These are phyloP conservation scores for Dasysyrphus tricinctus DNA, from an alignment of 2,888 invertebrate species.

Conservation along the genomic window DNA sequence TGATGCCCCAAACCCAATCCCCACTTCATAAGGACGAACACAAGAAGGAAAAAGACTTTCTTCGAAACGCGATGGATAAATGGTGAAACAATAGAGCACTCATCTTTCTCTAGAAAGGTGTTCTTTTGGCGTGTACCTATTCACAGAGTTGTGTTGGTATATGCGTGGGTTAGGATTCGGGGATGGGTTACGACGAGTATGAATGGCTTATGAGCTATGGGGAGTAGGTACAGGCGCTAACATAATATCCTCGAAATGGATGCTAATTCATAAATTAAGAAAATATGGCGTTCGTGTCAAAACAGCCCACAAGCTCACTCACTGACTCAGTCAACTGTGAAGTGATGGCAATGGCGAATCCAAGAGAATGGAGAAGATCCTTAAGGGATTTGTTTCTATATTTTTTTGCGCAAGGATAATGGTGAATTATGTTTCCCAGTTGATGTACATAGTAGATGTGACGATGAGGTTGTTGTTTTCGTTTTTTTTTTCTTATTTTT, in stretches of 20 bases:
- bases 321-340: constrained; percentile 44
- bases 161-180: neutral
- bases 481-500: neutral
- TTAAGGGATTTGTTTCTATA: constrained; percentile 40
- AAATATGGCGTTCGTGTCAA: constrained; percentile 71
- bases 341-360: neutral
- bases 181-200: neutral
- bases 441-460: constrained; percentile 7
- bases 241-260: constrained; percentile 44
- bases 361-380: neutral
- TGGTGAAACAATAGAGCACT: constrained; percentile 66
- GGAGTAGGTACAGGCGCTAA: neutral
- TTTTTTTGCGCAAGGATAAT: constrained; percentile 40
- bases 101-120: constrained; percentile 41
- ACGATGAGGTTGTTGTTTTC: constrained; percentile 42
- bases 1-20: neutral
- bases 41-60: constrained; percentile 5
- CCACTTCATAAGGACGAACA: constrained; percentile 17
- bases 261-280: constrained; percentile 72
- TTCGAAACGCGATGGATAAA: constrained; percentile 43
- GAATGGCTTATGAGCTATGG: neutral
- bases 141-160: neutral
- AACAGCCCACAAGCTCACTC: constrained; percentile 56
- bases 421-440: constrained; percentile 45
- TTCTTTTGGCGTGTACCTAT: constrained; percentile 30